phyloP scores from a whole-genome alignment of 2,797 vertebrate species.

The Allenopithecus nigroviridis region DNA sequence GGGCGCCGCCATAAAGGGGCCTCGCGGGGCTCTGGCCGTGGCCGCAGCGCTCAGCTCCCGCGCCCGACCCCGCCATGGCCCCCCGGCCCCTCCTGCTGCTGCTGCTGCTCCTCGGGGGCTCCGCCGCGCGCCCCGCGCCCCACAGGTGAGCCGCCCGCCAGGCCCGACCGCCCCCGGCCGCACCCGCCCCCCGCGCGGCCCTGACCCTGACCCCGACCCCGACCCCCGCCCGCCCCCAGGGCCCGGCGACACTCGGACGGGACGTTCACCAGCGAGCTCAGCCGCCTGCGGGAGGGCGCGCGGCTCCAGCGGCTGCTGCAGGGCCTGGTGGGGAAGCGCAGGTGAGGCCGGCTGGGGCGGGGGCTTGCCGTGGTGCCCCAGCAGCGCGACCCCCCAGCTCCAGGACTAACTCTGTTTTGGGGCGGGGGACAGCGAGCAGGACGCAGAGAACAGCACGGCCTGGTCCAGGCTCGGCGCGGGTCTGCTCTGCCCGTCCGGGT shows the following conservation, averaged over 20 bases:
- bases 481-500: constrained; percentile 42
- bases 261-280: constrained; percentile 83
- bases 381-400: background rate
- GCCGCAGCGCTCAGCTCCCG: background rate
- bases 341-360: constrained; percentile 66
- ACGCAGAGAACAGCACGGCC: background rate
- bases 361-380: background rate
- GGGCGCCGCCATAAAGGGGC: constrained; percentile 45
- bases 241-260: constrained; percentile 82
- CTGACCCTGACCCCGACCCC: background rate
- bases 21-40: background rate
- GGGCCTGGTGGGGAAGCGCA: constrained; percentile 84
- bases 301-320: constrained; percentile 83
- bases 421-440: background rate
- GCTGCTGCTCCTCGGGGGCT: background rate
- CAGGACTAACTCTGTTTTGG: background rate
- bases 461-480: background rate
- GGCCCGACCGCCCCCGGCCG: background rate
- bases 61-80: background rate
- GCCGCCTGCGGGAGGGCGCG: constrained; percentile 82
- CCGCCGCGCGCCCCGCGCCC: background rate
- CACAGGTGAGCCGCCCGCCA: background rate
- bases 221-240: constrained; percentile 53
- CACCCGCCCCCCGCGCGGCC: background rate
- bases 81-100: background rate